Percentiles rank a stretch among this genome's conserved stretches.
Evolutionary conservation across 2,888 invertebrate species (phyloP).

Genomic region (Hyposoter dolosus): DNA sequence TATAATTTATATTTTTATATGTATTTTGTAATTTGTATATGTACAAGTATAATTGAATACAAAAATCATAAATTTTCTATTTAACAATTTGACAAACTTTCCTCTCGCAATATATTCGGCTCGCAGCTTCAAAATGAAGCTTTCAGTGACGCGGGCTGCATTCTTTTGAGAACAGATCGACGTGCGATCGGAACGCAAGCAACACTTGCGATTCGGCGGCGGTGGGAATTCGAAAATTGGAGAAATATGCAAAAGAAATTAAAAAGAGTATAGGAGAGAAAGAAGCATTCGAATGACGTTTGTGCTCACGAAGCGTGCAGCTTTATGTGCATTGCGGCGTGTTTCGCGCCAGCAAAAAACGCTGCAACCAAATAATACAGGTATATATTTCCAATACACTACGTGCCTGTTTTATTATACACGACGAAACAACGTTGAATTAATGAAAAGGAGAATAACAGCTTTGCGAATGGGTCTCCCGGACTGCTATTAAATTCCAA

Average conservation of each 20-base stretch:
- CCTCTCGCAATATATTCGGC: not conserved
- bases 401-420: conserved; percentile 6
- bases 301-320: conserved; percentile 37
- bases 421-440: conserved; percentile 30
- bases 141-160: conserved; percentile 53
- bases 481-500: conserved; percentile 44
- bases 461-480: conserved; percentile 30
- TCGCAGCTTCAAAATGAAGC: conserved; percentile 13
- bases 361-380: conserved; percentile 1
- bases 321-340: conserved; percentile 28
- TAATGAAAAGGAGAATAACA: conserved; percentile 51
- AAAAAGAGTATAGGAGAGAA: not conserved
- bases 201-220: conserved; percentile 37
- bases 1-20: no score
- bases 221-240: conserved; percentile 8
- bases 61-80: conserved; percentile 10
- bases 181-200: conserved; percentile 5
- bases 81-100: conserved; percentile 20
- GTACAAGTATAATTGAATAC: not conserved
- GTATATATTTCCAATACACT: not conserved
- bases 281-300: not conserved
- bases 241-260: conserved; percentile 33
- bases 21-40: no score
- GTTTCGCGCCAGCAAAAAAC: conserved; percentile 18
- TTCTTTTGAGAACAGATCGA: conserved; percentile 35